Base-by-base conservation (phyloP, 2,888 invertebrate species). In the Lasioglossum vierecki region DNA sequence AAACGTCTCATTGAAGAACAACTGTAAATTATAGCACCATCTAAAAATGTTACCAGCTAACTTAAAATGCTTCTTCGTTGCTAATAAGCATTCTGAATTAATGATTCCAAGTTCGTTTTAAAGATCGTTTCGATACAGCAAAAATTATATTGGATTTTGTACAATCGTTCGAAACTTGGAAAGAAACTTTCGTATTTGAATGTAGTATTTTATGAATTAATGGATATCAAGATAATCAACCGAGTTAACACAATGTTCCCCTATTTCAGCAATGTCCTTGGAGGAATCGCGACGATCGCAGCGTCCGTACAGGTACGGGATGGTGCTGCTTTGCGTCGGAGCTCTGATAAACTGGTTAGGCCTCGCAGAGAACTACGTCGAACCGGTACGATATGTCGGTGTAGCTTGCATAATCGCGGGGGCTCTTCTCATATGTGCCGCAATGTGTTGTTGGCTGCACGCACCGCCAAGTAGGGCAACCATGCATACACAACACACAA, bases 331-430 rank as follows among this genome's bases (percentile, higher is more conserved):
- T 77, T 97, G 97, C 94, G 96, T 97, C 79, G 97, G 97, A 39
- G 97, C 97, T 35, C 96, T 97, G 68, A 97, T 97, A 94, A 97
- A 97, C 95, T 97, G 97, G 97, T 95, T 97, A 87, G 97, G 97
- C 41, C 95, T 97, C 88, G 97, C 97, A 0, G 97, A 97, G 93
- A 96, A 97, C 94, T 97, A 97, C 94, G 97, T 97, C 79, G 97
- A 97, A 94, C 97, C 97, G 9, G 96, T 97, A 88, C 96, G 97
- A 93, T 97, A 97, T 94, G 96, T 97, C 89, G 97, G 97, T 87
- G 97, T 97, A 83, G 97, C 97, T 41, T 97, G 97, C 95, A 97
- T 97, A 90, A 96, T 97, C n/a, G 97, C 97, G 30, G 97, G 97
- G 53, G 97, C 97, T 2, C 95, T 97, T 88, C 96, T 97, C 91